Evolutionary conservation across 2,113 vertebrate species (phyloP).

Genomic region (Tichodroma muraria): DNA sequence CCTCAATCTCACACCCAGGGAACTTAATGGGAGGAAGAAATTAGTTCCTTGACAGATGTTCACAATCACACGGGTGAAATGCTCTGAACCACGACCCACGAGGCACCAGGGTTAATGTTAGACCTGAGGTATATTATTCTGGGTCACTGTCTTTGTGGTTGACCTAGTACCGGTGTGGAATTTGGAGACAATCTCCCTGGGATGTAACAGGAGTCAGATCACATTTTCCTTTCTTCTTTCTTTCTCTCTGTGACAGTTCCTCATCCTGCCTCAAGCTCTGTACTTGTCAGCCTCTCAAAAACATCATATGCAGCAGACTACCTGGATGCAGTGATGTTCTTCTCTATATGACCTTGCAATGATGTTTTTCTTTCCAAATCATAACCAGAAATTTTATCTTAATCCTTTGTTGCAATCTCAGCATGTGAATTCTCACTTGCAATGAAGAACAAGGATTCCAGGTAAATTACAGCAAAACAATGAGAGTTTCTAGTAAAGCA

Average conservation of each 20-base stretch:
- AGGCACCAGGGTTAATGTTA: background rate
- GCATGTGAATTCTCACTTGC: background rate
- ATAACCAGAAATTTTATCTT: background rate
- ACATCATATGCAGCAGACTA: conserved; percentile 18
- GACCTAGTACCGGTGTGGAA: background rate
- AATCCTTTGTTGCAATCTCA: conserved; percentile 25
- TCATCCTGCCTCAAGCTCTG: conserved; percentile 29
- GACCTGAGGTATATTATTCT: background rate
- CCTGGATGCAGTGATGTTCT: conserved; percentile 10
- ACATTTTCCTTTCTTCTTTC: conserved; percentile 14
- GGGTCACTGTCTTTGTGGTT: background rate
- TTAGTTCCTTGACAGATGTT: conserved; percentile 3
- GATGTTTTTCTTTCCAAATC: background rate
- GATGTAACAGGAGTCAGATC: background rate
- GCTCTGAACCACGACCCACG: background rate
- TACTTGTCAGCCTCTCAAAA: conserved; percentile 16
- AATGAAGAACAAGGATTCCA: conserved; percentile 16
- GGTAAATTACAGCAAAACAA: background rate
- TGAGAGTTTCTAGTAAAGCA: background rate
- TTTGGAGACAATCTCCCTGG: background rate
- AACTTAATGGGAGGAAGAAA: background rate
- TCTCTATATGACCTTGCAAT: conserved; percentile 37
- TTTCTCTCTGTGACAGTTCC: conserved; percentile 1
- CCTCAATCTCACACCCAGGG: background rate
- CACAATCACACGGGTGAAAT: background rate